phyloP scores from a whole-genome alignment of 2,113 vertebrate species.

The Sturnus vulgaris region DNA sequence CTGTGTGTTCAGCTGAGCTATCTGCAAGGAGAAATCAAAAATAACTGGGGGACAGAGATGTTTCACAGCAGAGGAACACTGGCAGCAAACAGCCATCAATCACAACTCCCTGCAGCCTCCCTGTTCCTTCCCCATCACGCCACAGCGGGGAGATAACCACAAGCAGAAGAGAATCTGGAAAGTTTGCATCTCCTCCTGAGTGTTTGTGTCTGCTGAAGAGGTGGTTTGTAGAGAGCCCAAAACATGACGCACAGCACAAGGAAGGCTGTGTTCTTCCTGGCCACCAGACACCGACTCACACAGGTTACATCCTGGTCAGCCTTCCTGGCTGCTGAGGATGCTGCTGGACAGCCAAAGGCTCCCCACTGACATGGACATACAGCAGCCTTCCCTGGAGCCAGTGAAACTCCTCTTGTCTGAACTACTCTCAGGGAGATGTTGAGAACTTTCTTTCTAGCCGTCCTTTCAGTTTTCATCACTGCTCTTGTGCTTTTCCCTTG shows the following conservation, averaged over 20 bases:
- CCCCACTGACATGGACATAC: neutral
- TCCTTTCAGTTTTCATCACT: neutral
- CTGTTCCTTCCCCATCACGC: neutral
- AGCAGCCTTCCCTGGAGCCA: neutral
- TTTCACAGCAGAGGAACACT: neutral
- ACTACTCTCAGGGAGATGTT: neutral
- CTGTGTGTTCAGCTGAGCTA: neutral
- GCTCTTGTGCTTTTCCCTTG: neutral
- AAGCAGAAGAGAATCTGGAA: conserved; percentile 7
- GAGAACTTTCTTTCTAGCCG: neutral
- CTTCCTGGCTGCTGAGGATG: neutral
- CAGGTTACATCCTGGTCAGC: neutral
- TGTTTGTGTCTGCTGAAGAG: neutral
- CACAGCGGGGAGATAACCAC: neutral
- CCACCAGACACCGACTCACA: neutral
- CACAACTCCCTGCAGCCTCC: neutral
- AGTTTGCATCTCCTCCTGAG: neutral
- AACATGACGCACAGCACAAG: neutral
- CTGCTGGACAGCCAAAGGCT: neutral
- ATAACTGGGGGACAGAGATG: neutral
- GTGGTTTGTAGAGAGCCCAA: neutral
- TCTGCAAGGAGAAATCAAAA: neutral
- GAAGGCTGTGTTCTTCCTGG: neutral
- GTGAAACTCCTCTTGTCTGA: neutral
- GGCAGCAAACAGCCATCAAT: neutral